phyloP scores from a whole-genome alignment of 2,797 vertebrate genomes.

The Diplodus puntazzo region DNA sequence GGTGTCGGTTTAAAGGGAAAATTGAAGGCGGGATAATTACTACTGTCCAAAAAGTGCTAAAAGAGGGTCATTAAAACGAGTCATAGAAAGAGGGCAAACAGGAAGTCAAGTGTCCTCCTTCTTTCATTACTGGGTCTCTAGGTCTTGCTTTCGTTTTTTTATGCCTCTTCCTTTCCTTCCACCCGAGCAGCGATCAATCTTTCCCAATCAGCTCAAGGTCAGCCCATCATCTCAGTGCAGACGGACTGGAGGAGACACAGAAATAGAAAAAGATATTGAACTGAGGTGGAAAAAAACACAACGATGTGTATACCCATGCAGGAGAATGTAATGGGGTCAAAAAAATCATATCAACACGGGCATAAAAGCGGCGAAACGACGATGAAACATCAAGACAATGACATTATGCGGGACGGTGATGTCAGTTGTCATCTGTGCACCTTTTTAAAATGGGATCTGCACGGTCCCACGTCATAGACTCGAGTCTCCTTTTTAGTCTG shows the following conservation, averaged over 20 bases:
- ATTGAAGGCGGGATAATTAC: constrained; percentile 43
- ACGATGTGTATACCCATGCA: not conserved
- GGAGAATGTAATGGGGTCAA: constrained; percentile 14
- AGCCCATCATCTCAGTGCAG: constrained; percentile 24
- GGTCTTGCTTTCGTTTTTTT: constrained; percentile 38
- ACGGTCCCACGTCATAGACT: not conserved
- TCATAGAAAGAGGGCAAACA: constrained; percentile 14
- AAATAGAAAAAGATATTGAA: constrained; percentile 26
- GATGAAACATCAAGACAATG: constrained; percentile 9
- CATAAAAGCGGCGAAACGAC: constrained; percentile 7
- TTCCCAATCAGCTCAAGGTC: constrained; percentile 64
- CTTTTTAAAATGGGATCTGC: constrained; percentile 12
- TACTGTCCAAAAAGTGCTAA: constrained; percentile 3
- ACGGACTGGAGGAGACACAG: not conserved
- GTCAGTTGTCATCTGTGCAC: constrained; percentile 2
- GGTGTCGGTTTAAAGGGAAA: constrained; percentile 8
- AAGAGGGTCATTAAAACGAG: constrained; percentile 20
- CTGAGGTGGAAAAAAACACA: not conserved
- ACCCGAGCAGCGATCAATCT: constrained; percentile 55
- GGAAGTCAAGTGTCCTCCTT: constrained; percentile 29
- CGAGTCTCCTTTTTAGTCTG: not conserved
- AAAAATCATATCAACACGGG: constrained; percentile 23
- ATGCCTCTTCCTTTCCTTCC: constrained; percentile 28
- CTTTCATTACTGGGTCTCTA: constrained; percentile 23
- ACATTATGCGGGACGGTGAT: constrained; percentile 3